Evolutionary conservation across 2,113 vertebrate species (phyloP), one percentile per base, ranked within the genome.

Genomic region (Empidonax alnorum): DNA sequence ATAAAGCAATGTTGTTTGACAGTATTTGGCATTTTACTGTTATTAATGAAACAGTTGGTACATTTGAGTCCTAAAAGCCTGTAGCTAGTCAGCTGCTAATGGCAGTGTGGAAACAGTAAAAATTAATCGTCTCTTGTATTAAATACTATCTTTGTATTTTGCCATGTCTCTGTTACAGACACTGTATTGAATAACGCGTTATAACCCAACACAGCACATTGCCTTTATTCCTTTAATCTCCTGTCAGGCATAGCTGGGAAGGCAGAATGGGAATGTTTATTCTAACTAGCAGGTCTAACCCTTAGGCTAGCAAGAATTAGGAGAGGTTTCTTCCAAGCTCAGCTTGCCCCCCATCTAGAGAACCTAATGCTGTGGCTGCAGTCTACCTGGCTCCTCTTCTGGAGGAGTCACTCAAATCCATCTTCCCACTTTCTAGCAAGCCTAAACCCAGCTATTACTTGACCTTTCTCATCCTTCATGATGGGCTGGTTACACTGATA

Each of bases 331-430:
- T 73, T 58, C 42, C n/a, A 68, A 87, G 46, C 53, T 79, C 0
- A 0, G 33, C 49, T 83, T 14, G 5, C 50, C 35, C 37, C 30
- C 16, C 24, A 50, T 7, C 14, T 33, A 59, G 69, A 80, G 31
- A 73, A 39, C 19, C 39, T 14, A 30, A 76, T 0, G 2, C 42
- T 24, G 31, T 14, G 7, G 50, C 59, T 50, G 55, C 44, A 39
- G 50, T 2, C 35, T 0, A 0, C 39, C 30, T 5, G 0, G 33
- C 39, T 71, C 21, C 37, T 65, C 74, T 87, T 66, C 58, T 17
- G 14, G 28, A 3, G 0, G 9, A 42, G n/a, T 52, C 37, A 25
- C 15, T 66, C 67, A 59, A 59, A 47, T 35, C 25, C 30, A 47
- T 7, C 47, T 89, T 63, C 46, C 42, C 3, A 0, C 84, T 76